phyloP scores from a whole-genome alignment of 2,797 vertebrate genomes.

The Acomys russatus region DNA sequence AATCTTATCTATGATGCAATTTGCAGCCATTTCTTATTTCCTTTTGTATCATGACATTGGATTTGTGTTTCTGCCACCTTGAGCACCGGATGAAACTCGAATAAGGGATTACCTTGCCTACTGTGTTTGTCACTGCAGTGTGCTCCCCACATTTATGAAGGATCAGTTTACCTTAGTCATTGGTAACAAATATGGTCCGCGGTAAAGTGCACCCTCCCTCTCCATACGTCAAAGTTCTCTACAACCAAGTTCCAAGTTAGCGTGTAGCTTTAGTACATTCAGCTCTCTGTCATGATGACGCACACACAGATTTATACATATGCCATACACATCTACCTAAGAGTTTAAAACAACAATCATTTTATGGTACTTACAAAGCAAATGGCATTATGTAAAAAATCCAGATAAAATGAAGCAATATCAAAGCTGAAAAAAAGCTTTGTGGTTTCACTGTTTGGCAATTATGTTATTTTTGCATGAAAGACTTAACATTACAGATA shows the following conservation, averaged over 20 bases:
- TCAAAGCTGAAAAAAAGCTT: neutral
- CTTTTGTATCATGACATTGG: neutral
- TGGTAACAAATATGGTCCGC: neutral
- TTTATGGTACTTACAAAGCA: constrained; percentile 52
- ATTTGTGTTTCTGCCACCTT: neutral
- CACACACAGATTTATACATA: neutral
- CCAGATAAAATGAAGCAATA: constrained; percentile 12
- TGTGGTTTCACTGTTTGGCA: neutral
- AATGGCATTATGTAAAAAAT: constrained; percentile 48
- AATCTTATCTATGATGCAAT: neutral
- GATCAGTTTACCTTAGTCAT: neutral
- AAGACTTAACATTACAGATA: constrained; percentile 25
- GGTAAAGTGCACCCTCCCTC: neutral
- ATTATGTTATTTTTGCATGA: constrained; percentile 53
- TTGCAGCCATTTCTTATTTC: neutral
- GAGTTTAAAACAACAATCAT: neutral
- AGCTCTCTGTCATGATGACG: neutral
- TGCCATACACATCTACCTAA: neutral
- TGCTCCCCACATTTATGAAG: neutral
- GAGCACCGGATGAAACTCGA: neutral
- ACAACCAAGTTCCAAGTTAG: neutral
- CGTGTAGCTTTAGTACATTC: neutral
- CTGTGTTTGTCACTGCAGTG: neutral
- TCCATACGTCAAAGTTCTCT: constrained; percentile 1
- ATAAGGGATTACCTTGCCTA: neutral